Conservation (phyloP, 1,140 invertebrate genomes). For the Drosophila teissieri region DNA sequence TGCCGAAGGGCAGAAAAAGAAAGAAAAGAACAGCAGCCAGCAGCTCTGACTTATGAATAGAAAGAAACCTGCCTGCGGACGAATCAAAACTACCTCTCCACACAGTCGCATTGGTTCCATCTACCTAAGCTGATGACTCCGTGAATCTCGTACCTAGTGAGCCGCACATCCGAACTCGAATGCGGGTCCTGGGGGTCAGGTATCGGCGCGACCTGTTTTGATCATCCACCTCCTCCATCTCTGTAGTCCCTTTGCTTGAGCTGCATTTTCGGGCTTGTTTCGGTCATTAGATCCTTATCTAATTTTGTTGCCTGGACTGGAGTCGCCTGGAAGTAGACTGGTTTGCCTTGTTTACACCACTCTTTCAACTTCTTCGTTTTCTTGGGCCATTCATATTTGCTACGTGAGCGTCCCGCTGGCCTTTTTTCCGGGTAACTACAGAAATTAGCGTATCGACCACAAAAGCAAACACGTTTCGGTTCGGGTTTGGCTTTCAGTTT, state of each 20-base stretch:
- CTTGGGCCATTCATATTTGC: conserved; percentile 71
- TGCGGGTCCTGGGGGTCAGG: conserved; percentile 34
- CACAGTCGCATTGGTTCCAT: conserved; percentile 7
- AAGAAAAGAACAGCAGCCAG: conserved; percentile 4
- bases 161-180: conserved; percentile 72
- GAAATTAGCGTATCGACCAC: conserved; percentile 82
- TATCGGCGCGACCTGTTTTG: conserved; percentile 41
- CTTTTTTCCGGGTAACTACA: conserved; percentile 74
- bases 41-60: conserved; percentile 27
- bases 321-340: conserved; percentile 40
- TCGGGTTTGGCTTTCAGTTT: conserved; percentile 18
- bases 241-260: conserved; percentile 37
- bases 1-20: conserved; percentile 24
- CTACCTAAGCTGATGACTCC: conserved; percentile 42
- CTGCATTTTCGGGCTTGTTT: conserved; percentile 44
- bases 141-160: conserved; percentile 50
- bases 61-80: conserved; percentile 38
- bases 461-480: conserved; percentile 69
- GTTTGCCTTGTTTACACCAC: conserved; percentile 62
- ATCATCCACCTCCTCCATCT: conserved; percentile 17
- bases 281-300: conserved; percentile 75
- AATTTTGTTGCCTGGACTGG: conserved; percentile 58
- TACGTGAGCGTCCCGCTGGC: conserved; percentile 59
- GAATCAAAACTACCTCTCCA: not conserved
- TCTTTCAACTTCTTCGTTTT: conserved; percentile 16